Percentiles rank a stretch among this genome's conserved stretches.
phyloP scores from a whole-genome alignment of 2,888 invertebrate genomes.

The Parnassius glacialis region DNA sequence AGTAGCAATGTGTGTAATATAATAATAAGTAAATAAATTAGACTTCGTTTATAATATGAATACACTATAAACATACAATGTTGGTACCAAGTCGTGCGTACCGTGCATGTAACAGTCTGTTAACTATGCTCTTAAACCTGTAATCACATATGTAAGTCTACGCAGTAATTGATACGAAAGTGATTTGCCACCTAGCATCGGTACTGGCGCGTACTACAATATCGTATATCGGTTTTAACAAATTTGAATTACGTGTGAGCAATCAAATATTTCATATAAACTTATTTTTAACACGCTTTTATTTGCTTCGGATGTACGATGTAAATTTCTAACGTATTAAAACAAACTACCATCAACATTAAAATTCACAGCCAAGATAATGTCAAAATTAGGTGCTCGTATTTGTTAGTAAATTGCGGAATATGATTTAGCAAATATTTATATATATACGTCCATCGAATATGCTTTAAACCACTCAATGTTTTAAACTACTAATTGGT shows the following conservation, averaged over 20 bases:
- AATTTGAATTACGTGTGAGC: too few species aligned
- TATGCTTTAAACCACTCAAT: conserved; percentile 14
- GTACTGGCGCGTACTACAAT: conserved; percentile 7
- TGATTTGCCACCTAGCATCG: conserved; percentile 14
- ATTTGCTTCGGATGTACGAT: too few species aligned
- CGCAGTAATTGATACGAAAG: conserved; percentile 19
- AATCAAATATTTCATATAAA: too few species aligned
- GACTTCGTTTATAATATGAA: conserved; percentile 19
- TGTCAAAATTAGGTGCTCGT: too few species aligned
- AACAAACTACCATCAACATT: too few species aligned
- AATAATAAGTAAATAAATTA: not conserved
- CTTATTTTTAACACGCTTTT: too few species aligned
- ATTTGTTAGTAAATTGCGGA: not conserved
- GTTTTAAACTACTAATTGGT: conserved; percentile 11
- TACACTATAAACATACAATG: conserved; percentile 37
- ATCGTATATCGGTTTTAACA: not conserved
- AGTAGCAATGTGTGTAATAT: too few species aligned
- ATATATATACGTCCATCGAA: conserved; percentile 6
- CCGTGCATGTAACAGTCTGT: conserved; percentile 38
- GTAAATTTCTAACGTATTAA: too few species aligned
- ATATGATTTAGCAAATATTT: conserved; percentile 2
- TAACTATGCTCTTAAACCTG: conserved; percentile 33
- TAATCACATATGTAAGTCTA: conserved; percentile 15
- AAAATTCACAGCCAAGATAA: too few species aligned
- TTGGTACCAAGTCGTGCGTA: conserved; percentile 54